A percentile compares a stretch with the other conserved stretches of the same genome.
These are phyloP conservation scores for Diplodus sargus DNA, from an alignment of 2,797 vertebrate genomes.

Conservation along the genomic window DNA sequence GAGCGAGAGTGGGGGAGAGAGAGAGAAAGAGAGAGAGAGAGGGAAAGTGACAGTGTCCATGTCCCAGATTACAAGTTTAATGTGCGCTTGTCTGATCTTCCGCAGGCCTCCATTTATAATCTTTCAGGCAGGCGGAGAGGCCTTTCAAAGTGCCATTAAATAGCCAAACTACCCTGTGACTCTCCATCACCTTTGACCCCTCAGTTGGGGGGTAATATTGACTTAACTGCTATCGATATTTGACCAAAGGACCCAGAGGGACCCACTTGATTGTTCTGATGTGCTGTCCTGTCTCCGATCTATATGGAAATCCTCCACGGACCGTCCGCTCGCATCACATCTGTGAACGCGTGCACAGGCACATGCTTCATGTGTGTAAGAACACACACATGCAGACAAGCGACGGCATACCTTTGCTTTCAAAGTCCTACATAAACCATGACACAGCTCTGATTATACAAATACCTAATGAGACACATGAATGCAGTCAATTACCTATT, in stretches of 20 bases:
- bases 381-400: not conserved
- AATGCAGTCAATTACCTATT: conserved; percentile 21
- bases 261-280: conserved; percentile 64
- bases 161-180: conserved; percentile 58
- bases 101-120: conserved; percentile 52
- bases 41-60: conserved; percentile 6
- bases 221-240: conserved; percentile 60
- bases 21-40: not conserved
- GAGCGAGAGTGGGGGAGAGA: not conserved
- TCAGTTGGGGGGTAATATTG: conserved; percentile 56
- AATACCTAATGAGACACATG: conserved; percentile 18
- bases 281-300: conserved; percentile 55
- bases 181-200: conserved; percentile 66
- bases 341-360: not conserved
- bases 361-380: not conserved
- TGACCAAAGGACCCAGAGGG: conserved; percentile 56
- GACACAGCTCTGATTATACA: not conserved
- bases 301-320: conserved; percentile 56
- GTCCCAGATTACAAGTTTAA: conserved; percentile 46
- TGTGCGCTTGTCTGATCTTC: conserved; percentile 47
- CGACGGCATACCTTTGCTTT: not conserved
- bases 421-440: not conserved
- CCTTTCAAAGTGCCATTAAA: conserved; percentile 67
- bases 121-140: conserved; percentile 31
- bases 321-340: conserved; percentile 6